Conservation (phyloP, 2,113 vertebrate species). For the Plecotus auritus region DNA sequence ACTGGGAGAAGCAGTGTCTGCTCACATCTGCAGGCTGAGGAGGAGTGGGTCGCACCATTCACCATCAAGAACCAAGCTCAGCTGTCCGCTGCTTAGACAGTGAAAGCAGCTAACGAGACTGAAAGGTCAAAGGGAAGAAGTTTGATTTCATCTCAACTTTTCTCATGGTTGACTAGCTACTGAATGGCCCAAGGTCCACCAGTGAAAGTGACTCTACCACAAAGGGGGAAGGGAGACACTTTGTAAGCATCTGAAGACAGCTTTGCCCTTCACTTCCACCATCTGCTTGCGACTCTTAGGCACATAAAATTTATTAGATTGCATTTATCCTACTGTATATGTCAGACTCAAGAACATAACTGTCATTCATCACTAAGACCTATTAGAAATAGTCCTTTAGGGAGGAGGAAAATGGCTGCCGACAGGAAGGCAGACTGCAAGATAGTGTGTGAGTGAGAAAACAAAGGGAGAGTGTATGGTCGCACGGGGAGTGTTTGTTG, state of each 20-base stretch:
- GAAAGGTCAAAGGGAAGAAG: not conserved
- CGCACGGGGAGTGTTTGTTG: too few species aligned
- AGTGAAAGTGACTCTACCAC: not conserved
- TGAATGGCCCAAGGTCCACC: constrained; percentile 16
- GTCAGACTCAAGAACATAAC: constrained; percentile 39
- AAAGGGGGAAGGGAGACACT: not conserved
- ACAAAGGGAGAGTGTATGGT: too few species aligned
- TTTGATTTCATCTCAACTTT: constrained; percentile 45
- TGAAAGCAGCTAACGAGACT: not conserved
- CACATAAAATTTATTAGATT: not conserved
- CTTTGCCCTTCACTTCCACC: constrained; percentile 32
- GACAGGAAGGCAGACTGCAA: too few species aligned
- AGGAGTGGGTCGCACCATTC: not conserved
- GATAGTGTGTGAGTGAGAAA: too few species aligned
- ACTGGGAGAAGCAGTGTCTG: not conserved
- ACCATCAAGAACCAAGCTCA: too few species aligned
- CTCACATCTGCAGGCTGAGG: not conserved
- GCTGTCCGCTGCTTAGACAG: not conserved
- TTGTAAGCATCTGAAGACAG: not conserved
- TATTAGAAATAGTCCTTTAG: constrained; percentile 22
- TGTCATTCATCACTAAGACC: not conserved
- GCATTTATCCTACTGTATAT: constrained; percentile 14
- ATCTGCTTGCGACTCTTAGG: not conserved
- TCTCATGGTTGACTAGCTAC: not conserved
- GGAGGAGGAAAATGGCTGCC: too few species aligned